Conservation (phyloP, 2,888 invertebrate genomes). For the Synergus umbraculus region DNA sequence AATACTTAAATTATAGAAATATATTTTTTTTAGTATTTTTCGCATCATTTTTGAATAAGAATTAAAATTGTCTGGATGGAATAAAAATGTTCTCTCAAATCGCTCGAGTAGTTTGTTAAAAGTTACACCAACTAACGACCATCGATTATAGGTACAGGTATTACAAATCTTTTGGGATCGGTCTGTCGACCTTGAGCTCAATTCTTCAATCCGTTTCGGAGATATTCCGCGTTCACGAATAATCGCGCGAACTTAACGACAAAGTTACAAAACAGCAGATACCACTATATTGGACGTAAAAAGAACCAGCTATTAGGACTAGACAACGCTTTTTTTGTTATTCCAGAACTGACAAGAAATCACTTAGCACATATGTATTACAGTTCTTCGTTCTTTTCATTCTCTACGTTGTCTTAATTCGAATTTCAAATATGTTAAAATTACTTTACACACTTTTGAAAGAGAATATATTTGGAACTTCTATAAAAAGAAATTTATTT, state of each 20-base stretch:
- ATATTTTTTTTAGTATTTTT: too few species aligned
- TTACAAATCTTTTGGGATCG: slow-evolving; percentile 55
- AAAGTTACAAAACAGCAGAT: slow-evolving; percentile 32
- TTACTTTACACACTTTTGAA: neutral
- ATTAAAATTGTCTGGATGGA: neutral
- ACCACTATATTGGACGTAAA: slow-evolving; percentile 4
- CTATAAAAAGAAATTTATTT: neutral
- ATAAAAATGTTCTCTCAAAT: neutral
- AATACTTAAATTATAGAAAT: too few species aligned
- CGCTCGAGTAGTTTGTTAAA: neutral
- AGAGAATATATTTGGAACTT: neutral
- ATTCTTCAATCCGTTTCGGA: slow-evolving; percentile 72
- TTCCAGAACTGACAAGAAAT: neutral
- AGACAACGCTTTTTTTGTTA: slow-evolving; percentile 36
- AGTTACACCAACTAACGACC: slow-evolving; percentile 29
- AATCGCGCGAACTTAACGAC: slow-evolving; percentile 32
- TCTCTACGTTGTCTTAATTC: neutral
- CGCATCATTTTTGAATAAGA: neutral
- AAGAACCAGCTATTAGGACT: neutral
- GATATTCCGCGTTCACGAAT: slow-evolving; percentile 59
- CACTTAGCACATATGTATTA: slow-evolving; percentile 9
- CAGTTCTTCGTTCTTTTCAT: neutral
- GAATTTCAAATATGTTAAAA: too few species aligned
- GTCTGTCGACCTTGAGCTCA: slow-evolving; percentile 69
- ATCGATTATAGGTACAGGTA: slow-evolving; percentile 38